Percentiles rank a stretch among this genome's conserved stretches.
phyloP scores from a whole-genome alignment of 2,113 vertebrate species.

The Reinhardtius hippoglossoides region DNA sequence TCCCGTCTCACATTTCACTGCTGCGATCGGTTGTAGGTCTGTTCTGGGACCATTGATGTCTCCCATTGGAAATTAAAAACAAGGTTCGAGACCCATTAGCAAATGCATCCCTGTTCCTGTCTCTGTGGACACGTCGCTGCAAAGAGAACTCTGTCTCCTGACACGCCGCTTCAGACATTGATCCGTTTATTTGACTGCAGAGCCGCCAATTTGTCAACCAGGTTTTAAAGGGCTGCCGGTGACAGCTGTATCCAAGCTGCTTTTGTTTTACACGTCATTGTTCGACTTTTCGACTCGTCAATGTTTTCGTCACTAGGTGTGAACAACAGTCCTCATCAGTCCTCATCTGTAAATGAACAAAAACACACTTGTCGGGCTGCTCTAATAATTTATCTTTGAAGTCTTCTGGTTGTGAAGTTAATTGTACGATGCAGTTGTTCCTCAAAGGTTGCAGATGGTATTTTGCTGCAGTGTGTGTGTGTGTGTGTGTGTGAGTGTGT shows the following conservation, averaged over 20 bases:
- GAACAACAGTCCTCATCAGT: too few species aligned
- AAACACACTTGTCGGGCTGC: too few species aligned
- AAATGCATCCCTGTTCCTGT: too few species aligned
- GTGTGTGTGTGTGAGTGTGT: not conserved
- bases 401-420: not conserved
- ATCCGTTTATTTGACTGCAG: slow-evolving; percentile 6
- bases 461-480: not conserved
- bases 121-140: not conserved
- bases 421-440: not conserved
- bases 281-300: not conserved
- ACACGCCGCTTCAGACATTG: not conserved
- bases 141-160: not conserved
- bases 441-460: not conserved
- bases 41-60: too few species aligned
- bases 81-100: too few species aligned
- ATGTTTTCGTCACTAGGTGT: too few species aligned
- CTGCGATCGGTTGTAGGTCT: too few species aligned
- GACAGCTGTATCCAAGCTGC: not conserved
- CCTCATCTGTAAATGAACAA: too few species aligned
- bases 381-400: too few species aligned
- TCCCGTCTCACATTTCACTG: too few species aligned
- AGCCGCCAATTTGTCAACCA: not conserved
- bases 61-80: too few species aligned
- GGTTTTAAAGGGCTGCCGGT: not conserved
- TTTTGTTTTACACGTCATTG: not conserved